Base-by-base conservation (phyloP, 1,140 invertebrate species). In the Brachionus sp. region DNA sequence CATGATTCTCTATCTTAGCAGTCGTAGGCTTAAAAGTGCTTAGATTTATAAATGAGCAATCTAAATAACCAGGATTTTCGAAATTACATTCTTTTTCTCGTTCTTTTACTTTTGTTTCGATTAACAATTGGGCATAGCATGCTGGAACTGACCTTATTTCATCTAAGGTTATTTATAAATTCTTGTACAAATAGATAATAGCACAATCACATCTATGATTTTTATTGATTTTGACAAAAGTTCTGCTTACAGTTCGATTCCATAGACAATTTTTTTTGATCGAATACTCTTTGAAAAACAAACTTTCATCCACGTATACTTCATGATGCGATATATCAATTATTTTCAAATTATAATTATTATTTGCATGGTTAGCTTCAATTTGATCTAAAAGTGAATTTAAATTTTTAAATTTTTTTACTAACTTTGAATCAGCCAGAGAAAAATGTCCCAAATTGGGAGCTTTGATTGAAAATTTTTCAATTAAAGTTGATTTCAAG, bases 221-320 rank as follows among this genome's bases (percentile, higher is more conserved):
- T 25, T 19, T 46, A 16, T 75, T 75, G 19, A 75, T 25, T 75
- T 75, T 44, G 9, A 75, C n/a, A 75, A 75, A 75, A 75, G 39
- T 46, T n/a, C 44, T 46, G 13, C 23, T 75, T 9, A 75, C 1
- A 4, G 39, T 12, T 13, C 37, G 12, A 73, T 42, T 37, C 68
- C 68, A 73, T 13, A 66, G 12, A 16, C 68, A 73, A 73, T 73
- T 73, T 12, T 37, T 37, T 39, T 39, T 39, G 7, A 7, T 9
- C 25, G 19, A 75, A 46, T 75, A 46, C n/a, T 75, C 70, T 46
- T 46, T 23, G 9, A 10, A 6, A 46, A 46, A 44, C 44, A 35
- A 12, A 9, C 25, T 29, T 12, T 46, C 70, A 13, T 75, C 42
- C 9, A 46, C 10, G 25, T 13, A 19, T 0, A 44, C 44, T 25